Evolutionary conservation across 2,888 invertebrate genomes (phyloP), one percentile per base, ranked within the genome.

Genomic region (Drosophila kokeensis): DNA sequence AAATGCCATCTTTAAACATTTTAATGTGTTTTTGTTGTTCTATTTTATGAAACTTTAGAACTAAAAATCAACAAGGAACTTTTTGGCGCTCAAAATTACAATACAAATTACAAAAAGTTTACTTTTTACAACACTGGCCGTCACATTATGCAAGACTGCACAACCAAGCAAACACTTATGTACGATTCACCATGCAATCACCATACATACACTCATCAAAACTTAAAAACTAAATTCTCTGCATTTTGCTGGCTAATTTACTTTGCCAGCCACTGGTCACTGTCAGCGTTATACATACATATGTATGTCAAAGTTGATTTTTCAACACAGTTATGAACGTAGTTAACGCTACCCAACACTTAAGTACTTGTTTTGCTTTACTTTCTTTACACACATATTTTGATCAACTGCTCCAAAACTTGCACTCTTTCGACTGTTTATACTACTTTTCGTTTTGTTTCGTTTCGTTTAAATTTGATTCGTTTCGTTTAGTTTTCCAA

Each of bases 361-460:
- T 84, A 69, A 66, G 59, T 70, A 61, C 55, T 68, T 50, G 27
- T 45, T 38, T 59, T 55, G 54, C 54, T 71, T 83, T 83, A 75
- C 70, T 75, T 78, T 86, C 69, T 74, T 85, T 85, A 87, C 84
- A 89, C 76, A 81, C 91, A 84, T 83, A 89, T 91, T 91, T 92
- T 92, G 91, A 91, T 92, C 92, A 91, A 89, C 84, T 91, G 91
- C 91, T 91, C 91, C 86, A 78, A 80, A 80, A 85, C 73, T 83
- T 69, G 70, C 75, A 75, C 76, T 80, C 75, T 67, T 57, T 82
- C 63, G 64, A 71, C 57, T 80, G 24, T 63, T 54, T 62, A 30
- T 61, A 54, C 53, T 64, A 24, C 6, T 61, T 63, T 50, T 29
- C 45, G 8, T 45, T 45, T 21, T 13, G 42, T 21, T 21, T 45